Evolutionary conservation across 2,888 invertebrate species (phyloP), one percentile per base, ranked within the genome.

Genomic region (Epistrophe grossulariae): DNA sequence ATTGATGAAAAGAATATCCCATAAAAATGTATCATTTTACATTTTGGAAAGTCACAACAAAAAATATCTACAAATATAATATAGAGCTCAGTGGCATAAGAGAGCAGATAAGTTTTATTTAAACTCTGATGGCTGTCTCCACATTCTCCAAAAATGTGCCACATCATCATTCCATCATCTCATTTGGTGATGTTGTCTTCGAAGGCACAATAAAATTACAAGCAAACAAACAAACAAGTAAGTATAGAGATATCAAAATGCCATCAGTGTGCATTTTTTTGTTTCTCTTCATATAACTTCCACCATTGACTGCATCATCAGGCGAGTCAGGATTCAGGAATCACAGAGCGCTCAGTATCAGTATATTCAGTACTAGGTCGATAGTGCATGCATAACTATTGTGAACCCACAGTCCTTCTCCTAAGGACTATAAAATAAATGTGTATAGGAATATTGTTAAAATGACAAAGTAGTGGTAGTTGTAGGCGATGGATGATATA

Each of bases 351-450:
- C 11, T 55, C 55, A 55, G 31, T 55, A 28, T 55, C 28, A 55
- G 50, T 24, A 24, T 24, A 24, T 24, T 24, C 3, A 24, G 24
- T 70, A 80, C 72, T 72, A 80, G 76, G 77, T 85, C 81, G 84
- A 77, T 78, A 77, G 59, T 68, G 71, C 77, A 77, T 60, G 71
- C 77, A 77, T 60, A 66, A 19, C 45, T 40, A 71, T 73, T 79
- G 79, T 81, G 66, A 78, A 59, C 52, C 31, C 68, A 78, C 57
- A 60, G 77, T 73, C 77, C 77, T 70, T n/a, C n/a, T n/a, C n/a
- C n/a, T 60, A 77, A 24, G 43, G 66, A 55, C 48, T 59, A 72
- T 78, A 43, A 72, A 66, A 66, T 71, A 64, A 35, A 40, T 57
- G 48, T 40, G 24, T 24, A 24, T 24, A 64, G 31, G 55, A 78